Evolutionary conservation across 2,113 vertebrate species (phyloP).

Genomic region (Mirounga angustirostris): DNA sequence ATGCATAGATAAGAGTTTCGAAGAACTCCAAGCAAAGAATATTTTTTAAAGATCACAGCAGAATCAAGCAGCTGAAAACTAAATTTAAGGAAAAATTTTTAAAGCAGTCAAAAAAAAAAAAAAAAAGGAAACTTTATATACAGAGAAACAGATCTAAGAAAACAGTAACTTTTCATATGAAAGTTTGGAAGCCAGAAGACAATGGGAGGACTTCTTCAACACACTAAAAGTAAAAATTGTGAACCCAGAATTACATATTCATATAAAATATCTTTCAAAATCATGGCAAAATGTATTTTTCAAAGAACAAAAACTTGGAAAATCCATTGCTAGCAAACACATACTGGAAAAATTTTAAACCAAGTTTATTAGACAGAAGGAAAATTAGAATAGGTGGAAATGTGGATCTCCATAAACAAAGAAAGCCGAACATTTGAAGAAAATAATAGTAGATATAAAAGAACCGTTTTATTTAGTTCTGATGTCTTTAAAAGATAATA

Average conservation of each 20-base stretch:
- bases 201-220: background rate
- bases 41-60: background rate
- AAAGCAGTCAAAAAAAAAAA: background rate
- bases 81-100: background rate
- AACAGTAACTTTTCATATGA: background rate
- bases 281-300: background rate
- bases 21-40: background rate
- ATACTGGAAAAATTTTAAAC: background rate
- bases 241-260: background rate
- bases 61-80: background rate
- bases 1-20: background rate
- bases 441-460: background rate
- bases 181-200: background rate
- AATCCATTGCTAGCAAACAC: background rate
- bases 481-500: background rate
- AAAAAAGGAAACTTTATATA: background rate
- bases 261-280: background rate
- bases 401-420: background rate
- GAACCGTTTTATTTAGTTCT: background rate
- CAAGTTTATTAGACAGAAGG: background rate
- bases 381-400: background rate
- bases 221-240: background rate
- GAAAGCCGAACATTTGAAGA: background rate
- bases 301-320: background rate
- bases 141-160: background rate